Percentiles rank a stretch among this genome's conserved stretches.
Evolutionary conservation across 2,888 invertebrate species (phyloP).

Genomic region (Ganaspis brasiliensis): DNA sequence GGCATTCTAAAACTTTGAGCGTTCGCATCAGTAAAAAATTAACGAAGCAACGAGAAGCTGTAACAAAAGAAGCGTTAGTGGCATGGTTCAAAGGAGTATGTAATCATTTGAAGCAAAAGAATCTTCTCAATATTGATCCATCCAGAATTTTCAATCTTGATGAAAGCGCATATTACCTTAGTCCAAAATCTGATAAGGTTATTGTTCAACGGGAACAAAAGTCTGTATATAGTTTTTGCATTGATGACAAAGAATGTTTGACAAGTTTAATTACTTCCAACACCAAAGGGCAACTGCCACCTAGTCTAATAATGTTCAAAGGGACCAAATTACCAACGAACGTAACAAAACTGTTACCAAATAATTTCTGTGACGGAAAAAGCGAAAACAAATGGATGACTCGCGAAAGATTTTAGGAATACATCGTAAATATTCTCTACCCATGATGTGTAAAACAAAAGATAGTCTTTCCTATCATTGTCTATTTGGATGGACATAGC

Average conservation of each 20-base stretch:
- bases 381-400: slow-evolving; percentile 56
- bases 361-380: slow-evolving; percentile 51
- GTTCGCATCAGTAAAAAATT: slow-evolving; percentile 66
- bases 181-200: slow-evolving; percentile 66
- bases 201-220: slow-evolving; percentile 65
- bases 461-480: slow-evolving; percentile 60
- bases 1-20: slow-evolving; percentile 54
- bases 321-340: background rate
- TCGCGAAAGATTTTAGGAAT: slow-evolving; percentile 50
- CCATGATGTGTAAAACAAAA: slow-evolving; percentile 53
- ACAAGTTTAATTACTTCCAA: slow-evolving; percentile 65
- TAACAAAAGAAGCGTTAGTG: slow-evolving; percentile 64
- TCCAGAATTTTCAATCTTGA: slow-evolving; percentile 66
- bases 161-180: slow-evolving; percentile 59
- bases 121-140: slow-evolving; percentile 61
- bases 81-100: slow-evolving; percentile 65
- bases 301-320: slow-evolving; percentile 2
- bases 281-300: slow-evolving; percentile 61
- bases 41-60: slow-evolving; percentile 58
- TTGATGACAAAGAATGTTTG: slow-evolving; percentile 64
- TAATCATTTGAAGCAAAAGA: slow-evolving; percentile 58
- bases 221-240: slow-evolving; percentile 62
- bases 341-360: background rate
- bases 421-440: slow-evolving; percentile 53
- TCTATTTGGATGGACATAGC: slow-evolving; percentile 62